Evolutionary conservation across 2,797 vertebrate genomes (phyloP).

Genomic region (Pipistrellus nathusii): DNA sequence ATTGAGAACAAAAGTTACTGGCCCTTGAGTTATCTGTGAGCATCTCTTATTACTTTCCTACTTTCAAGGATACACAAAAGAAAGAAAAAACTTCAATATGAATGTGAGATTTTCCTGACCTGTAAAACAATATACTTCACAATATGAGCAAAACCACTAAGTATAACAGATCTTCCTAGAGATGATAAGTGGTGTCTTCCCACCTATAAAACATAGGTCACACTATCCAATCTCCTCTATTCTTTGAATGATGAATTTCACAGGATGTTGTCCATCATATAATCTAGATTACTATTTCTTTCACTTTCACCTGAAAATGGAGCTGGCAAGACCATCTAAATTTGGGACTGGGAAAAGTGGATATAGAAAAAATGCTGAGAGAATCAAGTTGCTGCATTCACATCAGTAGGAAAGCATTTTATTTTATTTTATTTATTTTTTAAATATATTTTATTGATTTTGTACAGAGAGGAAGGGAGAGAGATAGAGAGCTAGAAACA

Average conservation of each 20-base stretch:
- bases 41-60: slow-evolving; percentile 54
- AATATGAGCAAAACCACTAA: slow-evolving; percentile 49
- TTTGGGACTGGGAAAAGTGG: slow-evolving; percentile 49
- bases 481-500: too few species aligned
- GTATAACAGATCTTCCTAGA: slow-evolving; percentile 42
- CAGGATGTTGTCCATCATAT: slow-evolving; percentile 38
- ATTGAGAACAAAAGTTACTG: slow-evolving; percentile 49
- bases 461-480: too few species aligned
- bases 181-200: slow-evolving; percentile 68
- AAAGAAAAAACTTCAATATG: slow-evolving; percentile 67
- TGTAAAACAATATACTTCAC: slow-evolving; percentile 70
- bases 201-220: slow-evolving; percentile 74
- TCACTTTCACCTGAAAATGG: slow-evolving; percentile 54
- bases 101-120: slow-evolving; percentile 56
- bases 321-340: slow-evolving; percentile 48
- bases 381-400: slow-evolving; percentile 41
- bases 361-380: slow-evolving; percentile 51
- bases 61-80: slow-evolving; percentile 38
- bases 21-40: not conserved
- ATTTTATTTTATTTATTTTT: too few species aligned
- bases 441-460: too few species aligned
- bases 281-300: slow-evolving; percentile 66
- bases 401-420: not conserved
- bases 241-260: slow-evolving; percentile 66
- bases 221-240: slow-evolving; percentile 46